phyloP scores from a whole-genome alignment of 2,113 vertebrate genomes.

The Pomatorhinus ruficollis region DNA sequence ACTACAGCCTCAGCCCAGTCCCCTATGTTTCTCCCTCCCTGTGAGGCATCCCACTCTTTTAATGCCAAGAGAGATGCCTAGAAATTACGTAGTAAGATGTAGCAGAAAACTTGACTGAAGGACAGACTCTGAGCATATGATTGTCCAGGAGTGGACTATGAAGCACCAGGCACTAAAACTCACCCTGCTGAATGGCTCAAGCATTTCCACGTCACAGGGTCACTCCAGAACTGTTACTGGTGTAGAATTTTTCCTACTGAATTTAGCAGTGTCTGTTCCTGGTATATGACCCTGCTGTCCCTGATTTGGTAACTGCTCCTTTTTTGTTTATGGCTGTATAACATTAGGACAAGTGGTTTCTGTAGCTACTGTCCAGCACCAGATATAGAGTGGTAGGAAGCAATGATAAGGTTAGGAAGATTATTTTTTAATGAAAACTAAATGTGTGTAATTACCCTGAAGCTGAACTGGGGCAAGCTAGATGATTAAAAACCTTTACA shows the following conservation, averaged over 20 bases:
- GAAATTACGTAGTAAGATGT: neutral
- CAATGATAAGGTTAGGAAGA: constrained; percentile 61
- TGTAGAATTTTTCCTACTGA: neutral
- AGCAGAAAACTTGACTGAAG: neutral
- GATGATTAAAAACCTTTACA: neutral
- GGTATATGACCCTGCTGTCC: constrained; percentile 54
- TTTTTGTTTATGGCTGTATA: constrained; percentile 69
- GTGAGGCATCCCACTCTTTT: neutral
- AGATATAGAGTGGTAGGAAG: constrained; percentile 63
- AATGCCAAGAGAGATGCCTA: neutral
- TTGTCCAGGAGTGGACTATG: neutral
- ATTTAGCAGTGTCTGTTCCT: constrained; percentile 19
- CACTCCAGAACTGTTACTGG: neutral
- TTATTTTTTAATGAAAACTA: constrained; percentile 61
- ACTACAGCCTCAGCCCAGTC: neutral
- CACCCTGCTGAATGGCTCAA: neutral
- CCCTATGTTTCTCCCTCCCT: neutral
- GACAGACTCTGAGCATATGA: neutral
- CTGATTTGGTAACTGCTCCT: constrained; percentile 41
- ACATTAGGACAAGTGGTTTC: constrained; percentile 66
- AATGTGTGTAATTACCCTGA: constrained; percentile 60
- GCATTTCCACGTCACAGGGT: neutral
- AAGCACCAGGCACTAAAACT: neutral
- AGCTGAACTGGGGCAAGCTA: constrained; percentile 33
- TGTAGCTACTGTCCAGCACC: constrained; percentile 69